Evolutionary conservation across 2,888 invertebrate species (phyloP), one percentile per base, ranked within the genome.

Genomic region (Dexiosoma caninum): DNA sequence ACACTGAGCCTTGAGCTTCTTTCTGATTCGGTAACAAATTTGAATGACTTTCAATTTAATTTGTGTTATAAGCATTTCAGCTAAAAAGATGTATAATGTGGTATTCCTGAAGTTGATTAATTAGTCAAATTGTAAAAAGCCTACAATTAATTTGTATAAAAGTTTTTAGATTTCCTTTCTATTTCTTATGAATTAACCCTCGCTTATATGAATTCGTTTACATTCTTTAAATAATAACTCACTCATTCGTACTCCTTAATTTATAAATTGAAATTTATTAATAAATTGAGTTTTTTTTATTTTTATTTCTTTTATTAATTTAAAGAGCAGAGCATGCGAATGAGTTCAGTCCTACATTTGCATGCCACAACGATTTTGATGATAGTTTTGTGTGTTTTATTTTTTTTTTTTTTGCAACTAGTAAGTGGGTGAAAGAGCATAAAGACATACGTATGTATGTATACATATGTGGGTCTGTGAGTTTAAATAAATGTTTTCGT

Each of bases 231-330:
- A 21, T 37, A 14, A 49, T 46, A 59, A 27, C 3, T 27, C 27
- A 27, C 27, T 27, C 27, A 27, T 27, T 35, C 19, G 44, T 27
- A 44, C 23, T 21, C 19, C 27, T 19, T 30, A 19, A 16, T 19
- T 9, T 27, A 49, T 46, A 49, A 32, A 30, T 30, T 42, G 23
- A 30, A 51, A 51, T 51, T 51, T 51, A 23, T 51, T 51, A 64
- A n/a, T 12, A 70, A 14, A 64, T 40, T 51, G 55, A 27, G 59
- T 12, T 55, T 40, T n/a, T 67, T 46, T 23, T 71, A 77, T 64
- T 64, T 64, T 66, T 49, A 19, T n/a, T 27, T 27, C 6, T 67
- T 46, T 23, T 71, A 77, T 64, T 64, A 71, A 71, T 49, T 71
- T 66, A 71, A 71, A n/a, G 3, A 27, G 27, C 27, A 5, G 27